A percentile compares a stretch with the other conserved stretches of the same genome.
phyloP scores from a whole-genome alignment of 2,888 invertebrate species.

The Machimus rusticus region DNA sequence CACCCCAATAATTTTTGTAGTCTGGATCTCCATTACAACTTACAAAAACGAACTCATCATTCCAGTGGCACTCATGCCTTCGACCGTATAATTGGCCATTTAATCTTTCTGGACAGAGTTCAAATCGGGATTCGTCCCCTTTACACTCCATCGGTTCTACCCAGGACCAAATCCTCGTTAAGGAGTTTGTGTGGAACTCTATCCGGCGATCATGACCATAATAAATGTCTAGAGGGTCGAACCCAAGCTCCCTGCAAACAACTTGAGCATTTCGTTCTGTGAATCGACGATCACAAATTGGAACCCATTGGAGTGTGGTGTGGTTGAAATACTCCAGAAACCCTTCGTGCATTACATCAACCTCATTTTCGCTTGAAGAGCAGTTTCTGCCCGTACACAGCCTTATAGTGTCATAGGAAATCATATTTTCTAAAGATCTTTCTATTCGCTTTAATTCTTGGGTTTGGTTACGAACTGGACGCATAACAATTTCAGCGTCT shows the following conservation, averaged over 20 bases:
- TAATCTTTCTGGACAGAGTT: slow-evolving; percentile 85
- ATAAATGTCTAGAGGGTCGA: slow-evolving; percentile 86
- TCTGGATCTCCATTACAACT: slow-evolving; percentile 77
- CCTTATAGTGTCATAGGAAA: slow-evolving; percentile 72
- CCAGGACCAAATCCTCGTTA: slow-evolving; percentile 92
- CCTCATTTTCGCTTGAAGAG: slow-evolving; percentile 66
- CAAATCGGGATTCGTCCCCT: slow-evolving; percentile 77
- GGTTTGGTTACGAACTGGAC: slow-evolving; percentile 64
- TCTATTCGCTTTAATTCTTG: slow-evolving; percentile 51
- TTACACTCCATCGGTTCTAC: slow-evolving; percentile 89
- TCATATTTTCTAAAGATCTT: slow-evolving; percentile 67
- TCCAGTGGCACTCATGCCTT: slow-evolving; percentile 86
- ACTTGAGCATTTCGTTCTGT: slow-evolving; percentile 97
- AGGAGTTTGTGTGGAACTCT: slow-evolving; percentile 87
- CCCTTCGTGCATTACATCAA: slow-evolving; percentile 73
- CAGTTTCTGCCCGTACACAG: slow-evolving; percentile 81
- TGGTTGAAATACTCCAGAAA: slow-evolving; percentile 94
- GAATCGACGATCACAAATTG: slow-evolving; percentile 94
- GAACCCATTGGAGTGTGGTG: slow-evolving; percentile 96
- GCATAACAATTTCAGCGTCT: slow-evolving; percentile 80
- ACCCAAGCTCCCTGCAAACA: slow-evolving; percentile 91
- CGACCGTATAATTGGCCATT: slow-evolving; percentile 91
- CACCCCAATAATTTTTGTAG: slow-evolving; percentile 90
- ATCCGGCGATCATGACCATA: slow-evolving; percentile 85
- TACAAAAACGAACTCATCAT: slow-evolving; percentile 91